Conservation (phyloP, 2,113 vertebrate species). For the Hyaena hyaena region DNA sequence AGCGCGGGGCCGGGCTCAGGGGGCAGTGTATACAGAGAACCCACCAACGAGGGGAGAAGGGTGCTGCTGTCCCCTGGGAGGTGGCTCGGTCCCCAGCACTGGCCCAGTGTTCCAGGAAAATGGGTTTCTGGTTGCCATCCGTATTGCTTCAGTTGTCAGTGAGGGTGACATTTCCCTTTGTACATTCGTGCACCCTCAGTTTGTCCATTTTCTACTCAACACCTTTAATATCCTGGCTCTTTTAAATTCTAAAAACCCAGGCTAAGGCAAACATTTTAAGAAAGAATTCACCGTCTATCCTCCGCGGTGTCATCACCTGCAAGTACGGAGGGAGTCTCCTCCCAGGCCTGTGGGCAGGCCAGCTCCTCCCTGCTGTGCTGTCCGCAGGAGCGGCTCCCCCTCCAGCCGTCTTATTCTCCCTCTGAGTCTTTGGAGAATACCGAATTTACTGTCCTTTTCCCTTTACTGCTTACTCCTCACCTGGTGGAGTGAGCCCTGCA, state of each 20-base stretch:
- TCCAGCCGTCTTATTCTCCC: not conserved
- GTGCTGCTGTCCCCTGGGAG: not conserved
- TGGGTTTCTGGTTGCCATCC: not conserved
- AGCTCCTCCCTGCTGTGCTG: not conserved
- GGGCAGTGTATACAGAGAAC: not conserved
- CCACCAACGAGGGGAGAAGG: not conserved
- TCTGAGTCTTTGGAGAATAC: not conserved
- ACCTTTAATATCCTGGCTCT: not conserved
- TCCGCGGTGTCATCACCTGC: not conserved
- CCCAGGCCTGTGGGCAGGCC: not conserved
- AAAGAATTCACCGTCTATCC: not conserved
- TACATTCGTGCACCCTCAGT: not conserved
- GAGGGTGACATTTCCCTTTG: not conserved
- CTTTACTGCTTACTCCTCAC: not conserved
- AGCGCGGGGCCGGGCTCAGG: not conserved
- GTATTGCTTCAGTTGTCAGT: not conserved
- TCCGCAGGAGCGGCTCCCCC: not conserved
- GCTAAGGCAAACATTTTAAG: not conserved
- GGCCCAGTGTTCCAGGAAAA: not conserved
- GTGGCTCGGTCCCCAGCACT: not conserved
- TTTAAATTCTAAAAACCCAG: not conserved
- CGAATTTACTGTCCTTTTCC: not conserved
- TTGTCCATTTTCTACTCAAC: not conserved
- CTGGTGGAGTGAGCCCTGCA: not conserved
- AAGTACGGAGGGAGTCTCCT: not conserved